Evolutionary conservation across 2,113 vertebrate genomes (phyloP), one percentile per base, ranked within the genome.

Genomic region (Brienomyrus longianalis): DNA sequence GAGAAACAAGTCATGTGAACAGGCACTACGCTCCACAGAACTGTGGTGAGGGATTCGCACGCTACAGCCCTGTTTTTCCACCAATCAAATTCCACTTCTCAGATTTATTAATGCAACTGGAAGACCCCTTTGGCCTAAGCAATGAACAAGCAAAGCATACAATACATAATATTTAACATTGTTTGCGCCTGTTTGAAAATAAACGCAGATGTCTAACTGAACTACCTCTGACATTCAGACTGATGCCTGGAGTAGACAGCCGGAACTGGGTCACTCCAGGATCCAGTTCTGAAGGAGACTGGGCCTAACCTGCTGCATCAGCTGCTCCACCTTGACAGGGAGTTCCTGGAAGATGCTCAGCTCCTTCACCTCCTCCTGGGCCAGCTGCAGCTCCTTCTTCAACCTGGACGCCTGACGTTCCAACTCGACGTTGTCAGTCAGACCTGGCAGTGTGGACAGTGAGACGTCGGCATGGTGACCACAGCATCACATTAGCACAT

Each of bases 341-440:
- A 94, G 92, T 5, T 62, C 35, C 59, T 93, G 90, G 17, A 91
- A 43, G 47, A 89, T 93, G 88, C 47, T 86, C 2, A 96, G 88
- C 9, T 92, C 92, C 21, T 23, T 19, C 17, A 96, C 96, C 88
- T 94, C 95, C 92, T 96, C 92, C 48, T 86, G 74, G 90, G 93
- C 92, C 83, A 94, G 94, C 27, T 94, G 92, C 86, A 98, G 91
- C 80, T 97, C 95, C 92, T 93, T 95, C 87, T 95, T 95, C 51
- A 97, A 93, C 5, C 92, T 93, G 3, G 90, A 90, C 35, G 95
- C 92, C 0, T 91, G 96, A 91, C 93, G 96, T 91, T 97, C 97
- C 77, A 98, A 91, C 27, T 97, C 95, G 83, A 96, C 11, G 83
- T 91, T 92, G 89, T 96, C 95, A 4, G 39, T 88, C 35, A 96